A percentile compares a stretch with the other conserved stretches of the same genome.
phyloP scores from a whole-genome alignment of 2,113 vertebrate genomes.

The Daubentonia madagascariensis region DNA sequence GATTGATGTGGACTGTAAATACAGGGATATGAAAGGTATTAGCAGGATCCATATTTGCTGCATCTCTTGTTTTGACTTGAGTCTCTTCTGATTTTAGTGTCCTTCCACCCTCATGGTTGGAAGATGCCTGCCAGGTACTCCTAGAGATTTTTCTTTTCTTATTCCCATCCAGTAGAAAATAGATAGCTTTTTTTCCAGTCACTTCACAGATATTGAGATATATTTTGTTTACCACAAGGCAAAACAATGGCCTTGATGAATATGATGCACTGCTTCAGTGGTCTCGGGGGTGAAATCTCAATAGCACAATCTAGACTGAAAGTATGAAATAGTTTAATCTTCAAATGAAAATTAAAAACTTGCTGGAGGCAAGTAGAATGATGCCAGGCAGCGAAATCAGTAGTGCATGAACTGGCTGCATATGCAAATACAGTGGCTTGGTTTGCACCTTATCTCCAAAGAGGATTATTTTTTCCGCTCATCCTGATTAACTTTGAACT shows the following conservation, averaged over 20 bases:
- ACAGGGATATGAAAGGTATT: background rate
- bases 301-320: background rate
- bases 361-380: background rate
- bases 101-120: background rate
- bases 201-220: background rate
- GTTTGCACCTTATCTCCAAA: background rate
- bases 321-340: background rate
- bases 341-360: background rate
- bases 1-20: background rate
- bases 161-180: background rate
- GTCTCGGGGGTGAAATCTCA: background rate
- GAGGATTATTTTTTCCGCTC: background rate
- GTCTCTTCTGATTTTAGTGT: background rate
- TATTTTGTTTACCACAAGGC: background rate
- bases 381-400: background rate
- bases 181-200: background rate
- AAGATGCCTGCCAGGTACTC: background rate
- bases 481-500: background rate
- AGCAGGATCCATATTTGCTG: background rate
- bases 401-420: background rate
- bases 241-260: background rate
- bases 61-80: background rate
- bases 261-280: background rate
- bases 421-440: background rate
- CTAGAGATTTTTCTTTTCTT: background rate